Percentiles rank a stretch among this genome's conserved stretches.
Conservation (phyloP, 2,888 invertebrate genomes). For the Acanthococcus lagerstroemiae region DNA sequence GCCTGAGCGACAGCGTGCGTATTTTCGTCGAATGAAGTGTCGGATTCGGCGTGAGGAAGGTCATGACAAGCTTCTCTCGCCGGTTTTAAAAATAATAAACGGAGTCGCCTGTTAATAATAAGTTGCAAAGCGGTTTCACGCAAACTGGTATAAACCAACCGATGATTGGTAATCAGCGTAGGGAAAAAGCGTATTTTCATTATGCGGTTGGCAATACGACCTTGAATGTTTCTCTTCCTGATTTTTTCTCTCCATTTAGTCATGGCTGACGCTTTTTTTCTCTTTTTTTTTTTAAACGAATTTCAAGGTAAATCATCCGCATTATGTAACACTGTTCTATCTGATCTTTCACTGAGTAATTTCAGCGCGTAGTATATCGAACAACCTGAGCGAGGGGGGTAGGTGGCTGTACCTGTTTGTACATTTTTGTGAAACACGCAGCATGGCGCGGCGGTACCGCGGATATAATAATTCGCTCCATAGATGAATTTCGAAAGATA, state of each 20-base stretch:
- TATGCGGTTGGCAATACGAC: slow-evolving; percentile 24
- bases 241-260: slow-evolving; percentile 23
- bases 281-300: background rate
- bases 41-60: slow-evolving; percentile 13
- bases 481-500: too few species aligned
- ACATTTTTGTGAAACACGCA: too few species aligned
- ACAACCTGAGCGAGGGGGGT: too few species aligned
- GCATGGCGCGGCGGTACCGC: too few species aligned
- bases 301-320: slow-evolving; percentile 23
- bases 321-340: slow-evolving; percentile 19
- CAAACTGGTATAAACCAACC: slow-evolving; percentile 20
- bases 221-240: slow-evolving; percentile 28
- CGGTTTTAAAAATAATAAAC: slow-evolving; percentile 21
- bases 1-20: too few species aligned
- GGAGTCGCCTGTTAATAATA: slow-evolving; percentile 19
- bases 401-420: too few species aligned
- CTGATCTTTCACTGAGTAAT: slow-evolving; percentile 23
- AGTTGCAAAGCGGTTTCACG: slow-evolving; percentile 15
- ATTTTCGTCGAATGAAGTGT: too few species aligned
- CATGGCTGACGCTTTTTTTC: slow-evolving; percentile 25
- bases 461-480: too few species aligned
- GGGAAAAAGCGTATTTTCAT: slow-evolving; percentile 23
- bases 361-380: slow-evolving; percentile 23
- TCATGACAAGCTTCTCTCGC: slow-evolving; percentile 25
- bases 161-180: slow-evolving; percentile 25